Base-by-base conservation (phyloP, 2,797 vertebrate genomes). In the Setipinna tenuifilis region DNA sequence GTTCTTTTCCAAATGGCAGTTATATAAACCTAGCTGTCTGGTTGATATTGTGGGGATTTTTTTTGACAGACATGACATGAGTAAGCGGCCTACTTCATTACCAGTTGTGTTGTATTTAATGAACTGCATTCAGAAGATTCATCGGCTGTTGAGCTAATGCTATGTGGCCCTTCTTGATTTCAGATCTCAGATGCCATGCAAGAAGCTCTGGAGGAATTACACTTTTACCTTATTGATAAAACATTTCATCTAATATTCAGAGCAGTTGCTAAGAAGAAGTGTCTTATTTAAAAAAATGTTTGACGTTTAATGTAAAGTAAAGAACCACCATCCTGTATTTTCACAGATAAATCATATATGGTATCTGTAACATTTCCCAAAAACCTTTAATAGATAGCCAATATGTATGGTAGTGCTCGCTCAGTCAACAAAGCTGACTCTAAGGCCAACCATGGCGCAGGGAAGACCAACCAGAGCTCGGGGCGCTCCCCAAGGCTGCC, bases 371-470 rank as follows among this genome's bases (percentile, higher is more conserved):
- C 19, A 78, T 19, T 44, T 44, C 71, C 71, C 35, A 44, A 19
- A 10, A 21, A 6, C 82, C 88, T 81, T 81, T 65, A 84, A 83
- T 84, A 91, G 85, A 83, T 83, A 75, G 81, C 65, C 91, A 93
- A 88, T 91, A 99, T 99, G 98, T 99, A 99, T 44, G 97, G 98
- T 88, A 99, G 98, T 85, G 96, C 98, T 87, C 97, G 98, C 41
- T 98, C 98, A 0, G 98, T 99, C 87, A 97, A 97, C 86, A 98
- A 98, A 95, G 96, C 94, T 90, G 98, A 99, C 90, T 95, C 96
- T 87, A 78, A 78, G 71, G 71, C 71, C 71, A 98, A 97, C 92
- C 96, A 94, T 83, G 96, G 98, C 83, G 95, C 95, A 25, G 97
- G 95, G 89, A 95, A 97, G 80, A 96, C 93, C 92, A 96, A 90